Conservation (phyloP, 2,888 invertebrate genomes). For the Ennomos fuscantarius region DNA sequence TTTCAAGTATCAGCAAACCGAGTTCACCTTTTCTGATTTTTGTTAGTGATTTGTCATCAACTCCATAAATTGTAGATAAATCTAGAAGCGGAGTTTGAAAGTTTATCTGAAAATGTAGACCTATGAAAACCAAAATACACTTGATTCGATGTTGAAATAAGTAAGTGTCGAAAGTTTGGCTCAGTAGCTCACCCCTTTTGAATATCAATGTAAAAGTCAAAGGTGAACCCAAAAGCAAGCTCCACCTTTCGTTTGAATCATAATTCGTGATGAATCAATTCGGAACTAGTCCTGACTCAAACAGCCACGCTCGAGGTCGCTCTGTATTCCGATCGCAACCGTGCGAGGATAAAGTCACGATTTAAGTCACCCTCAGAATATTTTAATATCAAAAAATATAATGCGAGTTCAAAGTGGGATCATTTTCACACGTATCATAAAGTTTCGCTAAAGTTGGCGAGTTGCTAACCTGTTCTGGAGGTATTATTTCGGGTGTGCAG, state of each 20-base stretch:
- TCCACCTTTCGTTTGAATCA: constrained; percentile 31
- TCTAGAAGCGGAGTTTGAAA: constrained; percentile 69
- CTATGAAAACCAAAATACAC: no score
- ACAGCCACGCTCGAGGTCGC: constrained; percentile 29
- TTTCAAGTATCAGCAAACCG: constrained; percentile 62
- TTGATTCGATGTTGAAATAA: constrained; percentile 4
- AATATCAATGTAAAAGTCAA: constrained; percentile 12
- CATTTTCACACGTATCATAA: constrained; percentile 47
- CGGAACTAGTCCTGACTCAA: constrained; percentile 32
- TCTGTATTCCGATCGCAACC: constrained; percentile 45
- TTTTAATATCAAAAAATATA: constrained; percentile 48
- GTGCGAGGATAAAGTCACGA: constrained; percentile 43
- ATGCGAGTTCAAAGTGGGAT: constrained; percentile 45
- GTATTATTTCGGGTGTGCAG: constrained; percentile 59
- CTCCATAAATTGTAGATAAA: constrained; percentile 69
- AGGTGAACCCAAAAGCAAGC: constrained; percentile 10
- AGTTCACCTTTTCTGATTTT: constrained; percentile 55
- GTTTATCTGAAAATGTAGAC: constrained; percentile 56
- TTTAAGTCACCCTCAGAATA: constrained; percentile 46
- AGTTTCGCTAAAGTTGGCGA: constrained; percentile 35
- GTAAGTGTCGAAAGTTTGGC: background rate
- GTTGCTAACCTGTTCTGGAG: constrained; percentile 63
- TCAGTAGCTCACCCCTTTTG: background rate
- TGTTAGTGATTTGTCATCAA: constrained; percentile 54
- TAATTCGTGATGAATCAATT: constrained; percentile 34